Percentiles rank a stretch among this genome's conserved stretches.
These are phyloP conservation scores for Sylvia atricapilla DNA, from an alignment of 2,113 vertebrate genomes.

Conservation along the genomic window DNA sequence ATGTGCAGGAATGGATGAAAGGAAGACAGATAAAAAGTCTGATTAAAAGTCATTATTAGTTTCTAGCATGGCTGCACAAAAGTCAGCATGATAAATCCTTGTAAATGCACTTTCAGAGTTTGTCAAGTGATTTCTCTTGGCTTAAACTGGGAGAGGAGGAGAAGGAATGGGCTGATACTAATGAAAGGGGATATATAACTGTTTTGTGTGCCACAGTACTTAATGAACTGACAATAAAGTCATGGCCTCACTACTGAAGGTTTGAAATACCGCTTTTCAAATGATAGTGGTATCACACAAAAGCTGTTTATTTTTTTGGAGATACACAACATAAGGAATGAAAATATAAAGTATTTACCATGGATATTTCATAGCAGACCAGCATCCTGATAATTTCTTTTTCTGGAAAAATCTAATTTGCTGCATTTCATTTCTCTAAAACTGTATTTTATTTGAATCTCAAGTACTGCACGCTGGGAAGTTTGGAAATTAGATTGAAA, in stretches of 20 bases:
- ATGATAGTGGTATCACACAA: not conserved
- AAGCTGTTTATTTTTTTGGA: not conserved
- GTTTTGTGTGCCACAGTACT: not conserved
- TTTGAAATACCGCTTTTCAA: not conserved
- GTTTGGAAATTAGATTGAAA: not conserved
- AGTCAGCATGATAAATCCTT: not conserved
- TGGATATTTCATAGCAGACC: not conserved
- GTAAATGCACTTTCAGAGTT: not conserved
- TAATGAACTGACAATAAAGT: not conserved
- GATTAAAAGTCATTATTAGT: not conserved
- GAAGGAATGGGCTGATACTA: not conserved
- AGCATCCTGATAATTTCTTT: not conserved
- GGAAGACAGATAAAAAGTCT: not conserved
- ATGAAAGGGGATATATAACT: not conserved
- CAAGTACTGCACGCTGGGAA: not conserved
- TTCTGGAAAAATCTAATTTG: not conserved
- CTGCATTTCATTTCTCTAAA: not conserved
- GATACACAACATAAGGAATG: not conserved
- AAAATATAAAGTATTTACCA: not conserved
- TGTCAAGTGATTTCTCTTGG: not conserved
- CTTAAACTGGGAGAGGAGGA: not conserved
- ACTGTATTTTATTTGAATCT: not conserved
- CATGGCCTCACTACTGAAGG: not conserved
- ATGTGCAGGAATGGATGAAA: not conserved
- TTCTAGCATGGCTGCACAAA: not conserved